Conservation (phyloP, 2,888 invertebrate species). For the Scrobipalpa atriplicella region DNA sequence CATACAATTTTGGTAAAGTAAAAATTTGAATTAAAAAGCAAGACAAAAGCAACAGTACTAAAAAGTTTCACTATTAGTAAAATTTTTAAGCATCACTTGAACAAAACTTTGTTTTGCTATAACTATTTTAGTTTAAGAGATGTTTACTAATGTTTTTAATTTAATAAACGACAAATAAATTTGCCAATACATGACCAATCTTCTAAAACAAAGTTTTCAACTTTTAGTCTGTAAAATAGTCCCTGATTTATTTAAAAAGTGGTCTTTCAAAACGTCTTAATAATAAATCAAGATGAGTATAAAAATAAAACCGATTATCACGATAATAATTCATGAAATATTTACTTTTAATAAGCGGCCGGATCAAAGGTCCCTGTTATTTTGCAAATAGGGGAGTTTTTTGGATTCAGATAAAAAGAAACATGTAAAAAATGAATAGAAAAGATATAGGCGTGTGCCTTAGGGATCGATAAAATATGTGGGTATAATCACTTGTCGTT, state of each 20-base stretch:
- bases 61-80: too few species aligned
- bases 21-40: too few species aligned
- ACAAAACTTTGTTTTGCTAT: too few species aligned
- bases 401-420: slow-evolving; percentile 50
- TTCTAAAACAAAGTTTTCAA: too few species aligned
- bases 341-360: slow-evolving; percentile 80
- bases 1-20: too few species aligned
- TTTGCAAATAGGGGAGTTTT: slow-evolving; percentile 74
- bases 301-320: slow-evolving; percentile 20
- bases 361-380: slow-evolving; percentile 80
- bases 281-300: slow-evolving; percentile 2
- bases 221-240: neutral
- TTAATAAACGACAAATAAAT: too few species aligned
- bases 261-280: neutral
- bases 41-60: too few species aligned
- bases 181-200: too few species aligned
- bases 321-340: slow-evolving; percentile 72
- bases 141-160: too few species aligned
- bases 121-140: too few species aligned
- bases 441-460: slow-evolving; percentile 22
- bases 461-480: neutral
- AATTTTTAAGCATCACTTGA: too few species aligned
- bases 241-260: neutral
- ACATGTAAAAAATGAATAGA: slow-evolving; percentile 40
- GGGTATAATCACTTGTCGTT: neutral